Evolutionary conservation across 2,797 vertebrate species (phyloP).

Genomic region (Mormyrops boulengeri): DNA sequence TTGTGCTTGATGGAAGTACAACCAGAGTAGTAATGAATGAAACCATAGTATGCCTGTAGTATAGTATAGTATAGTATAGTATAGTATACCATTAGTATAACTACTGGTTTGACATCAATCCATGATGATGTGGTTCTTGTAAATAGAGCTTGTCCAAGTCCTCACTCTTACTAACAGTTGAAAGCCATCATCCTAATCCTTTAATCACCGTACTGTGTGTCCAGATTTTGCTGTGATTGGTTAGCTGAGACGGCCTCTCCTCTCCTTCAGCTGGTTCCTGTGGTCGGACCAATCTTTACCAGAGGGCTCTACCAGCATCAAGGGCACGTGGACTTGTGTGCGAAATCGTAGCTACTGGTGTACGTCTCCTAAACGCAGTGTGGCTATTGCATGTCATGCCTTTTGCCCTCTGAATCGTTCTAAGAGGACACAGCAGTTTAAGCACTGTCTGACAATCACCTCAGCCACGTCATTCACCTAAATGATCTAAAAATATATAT

Average conservation of each 20-base stretch:
- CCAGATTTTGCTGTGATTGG: background rate
- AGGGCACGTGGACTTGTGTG: background rate
- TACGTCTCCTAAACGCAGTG: background rate
- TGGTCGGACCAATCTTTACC: background rate
- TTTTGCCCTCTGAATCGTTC: constrained; percentile 5
- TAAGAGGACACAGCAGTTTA: background rate
- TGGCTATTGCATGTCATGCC: background rate
- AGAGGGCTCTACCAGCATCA: background rate
- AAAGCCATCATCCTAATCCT: background rate
- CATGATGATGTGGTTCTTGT: background rate
- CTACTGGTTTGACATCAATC: background rate
- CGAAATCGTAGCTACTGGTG: background rate
- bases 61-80: background rate
- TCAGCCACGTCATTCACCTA: background rate
- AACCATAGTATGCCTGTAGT: background rate
- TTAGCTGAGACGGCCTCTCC: background rate
- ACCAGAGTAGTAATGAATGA: background rate
- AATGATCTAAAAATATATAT: background rate
- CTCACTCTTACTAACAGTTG: background rate
- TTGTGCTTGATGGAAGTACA: background rate
- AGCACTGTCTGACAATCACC: background rate
- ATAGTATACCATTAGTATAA: background rate
- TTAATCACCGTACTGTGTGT: background rate
- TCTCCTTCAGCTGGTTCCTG: background rate
- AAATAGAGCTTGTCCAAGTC: background rate